phyloP scores from a whole-genome alignment of 1,140 invertebrate genomes.

The Tachypleus tridentatus region DNA sequence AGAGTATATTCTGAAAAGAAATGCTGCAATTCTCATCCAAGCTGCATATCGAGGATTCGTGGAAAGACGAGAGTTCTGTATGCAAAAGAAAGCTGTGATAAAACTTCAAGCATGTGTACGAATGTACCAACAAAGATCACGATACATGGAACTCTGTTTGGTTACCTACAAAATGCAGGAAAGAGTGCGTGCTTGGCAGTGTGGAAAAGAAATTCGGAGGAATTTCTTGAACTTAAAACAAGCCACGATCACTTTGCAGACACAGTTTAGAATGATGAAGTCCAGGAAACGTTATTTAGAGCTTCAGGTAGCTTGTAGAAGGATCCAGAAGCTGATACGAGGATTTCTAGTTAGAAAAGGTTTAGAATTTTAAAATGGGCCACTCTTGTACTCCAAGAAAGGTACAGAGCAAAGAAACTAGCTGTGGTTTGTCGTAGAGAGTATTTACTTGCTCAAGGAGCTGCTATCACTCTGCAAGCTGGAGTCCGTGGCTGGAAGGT shows the following conservation, averaged over 20 bases:
- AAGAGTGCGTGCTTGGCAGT: constrained; percentile 1
- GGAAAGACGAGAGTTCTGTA: background rate
- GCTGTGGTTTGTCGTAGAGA: background rate
- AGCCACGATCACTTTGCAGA: background rate
- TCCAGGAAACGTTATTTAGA: background rate
- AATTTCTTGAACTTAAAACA: background rate
- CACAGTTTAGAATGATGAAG: background rate
- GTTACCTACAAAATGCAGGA: background rate
- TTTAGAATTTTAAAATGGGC: background rate
- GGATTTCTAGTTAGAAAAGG: background rate
- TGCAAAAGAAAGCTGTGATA: background rate
- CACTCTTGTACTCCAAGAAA: background rate
- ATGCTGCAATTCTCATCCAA: constrained; percentile 6
- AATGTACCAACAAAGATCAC: background rate
- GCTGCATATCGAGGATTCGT: background rate
- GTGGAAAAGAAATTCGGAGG: too few species aligned
- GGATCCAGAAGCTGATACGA: background rate
- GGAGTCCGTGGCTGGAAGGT: background rate
- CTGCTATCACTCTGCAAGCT: background rate
- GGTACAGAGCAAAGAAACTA: constrained; percentile 1
- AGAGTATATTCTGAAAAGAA: constrained; percentile 5
- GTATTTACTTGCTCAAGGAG: background rate
- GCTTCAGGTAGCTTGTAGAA: background rate
- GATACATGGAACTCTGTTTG: background rate
- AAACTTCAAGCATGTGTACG: background rate